These are phyloP conservation scores for Vombatus ursinus DNA, from an alignment of 2,113 vertebrate genomes.

Conservation along the genomic window DNA sequence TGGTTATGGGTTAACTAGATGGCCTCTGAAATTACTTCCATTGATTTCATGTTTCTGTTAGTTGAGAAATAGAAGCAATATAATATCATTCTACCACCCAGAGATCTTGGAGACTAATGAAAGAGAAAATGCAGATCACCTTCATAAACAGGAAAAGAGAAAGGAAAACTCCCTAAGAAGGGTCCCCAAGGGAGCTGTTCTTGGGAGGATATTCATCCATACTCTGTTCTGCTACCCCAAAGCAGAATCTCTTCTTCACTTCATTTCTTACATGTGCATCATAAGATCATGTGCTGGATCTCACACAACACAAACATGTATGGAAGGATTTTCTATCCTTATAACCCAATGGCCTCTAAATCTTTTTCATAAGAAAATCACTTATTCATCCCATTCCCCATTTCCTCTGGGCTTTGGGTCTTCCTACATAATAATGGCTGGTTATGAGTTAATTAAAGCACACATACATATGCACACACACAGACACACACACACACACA, in stretches of 20 bases:
- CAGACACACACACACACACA: background rate
- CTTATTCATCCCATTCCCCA: background rate
- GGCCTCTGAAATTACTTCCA: background rate
- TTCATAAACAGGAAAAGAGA: background rate
- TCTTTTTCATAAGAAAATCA: background rate
- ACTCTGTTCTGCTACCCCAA: background rate
- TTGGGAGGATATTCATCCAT: background rate
- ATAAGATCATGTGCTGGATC: background rate
- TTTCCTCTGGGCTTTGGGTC: background rate
- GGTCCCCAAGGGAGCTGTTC: background rate
- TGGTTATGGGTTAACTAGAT: background rate
- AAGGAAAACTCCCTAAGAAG: background rate
- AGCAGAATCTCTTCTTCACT: background rate
- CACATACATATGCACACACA: too few relatives aligned
- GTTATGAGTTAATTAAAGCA: too few relatives aligned
- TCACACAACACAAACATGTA: background rate
- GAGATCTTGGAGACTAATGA: background rate
- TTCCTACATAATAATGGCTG: background rate
- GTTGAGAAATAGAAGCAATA: background rate
- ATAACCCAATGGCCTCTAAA: background rate
- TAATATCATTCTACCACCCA: background rate
- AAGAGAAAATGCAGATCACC: background rate
- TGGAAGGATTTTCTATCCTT: background rate
- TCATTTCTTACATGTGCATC: background rate
- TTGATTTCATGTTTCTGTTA: background rate